Evolutionary conservation across 2,888 invertebrate genomes (phyloP).

Genomic region (Pyrgus malvae): DNA sequence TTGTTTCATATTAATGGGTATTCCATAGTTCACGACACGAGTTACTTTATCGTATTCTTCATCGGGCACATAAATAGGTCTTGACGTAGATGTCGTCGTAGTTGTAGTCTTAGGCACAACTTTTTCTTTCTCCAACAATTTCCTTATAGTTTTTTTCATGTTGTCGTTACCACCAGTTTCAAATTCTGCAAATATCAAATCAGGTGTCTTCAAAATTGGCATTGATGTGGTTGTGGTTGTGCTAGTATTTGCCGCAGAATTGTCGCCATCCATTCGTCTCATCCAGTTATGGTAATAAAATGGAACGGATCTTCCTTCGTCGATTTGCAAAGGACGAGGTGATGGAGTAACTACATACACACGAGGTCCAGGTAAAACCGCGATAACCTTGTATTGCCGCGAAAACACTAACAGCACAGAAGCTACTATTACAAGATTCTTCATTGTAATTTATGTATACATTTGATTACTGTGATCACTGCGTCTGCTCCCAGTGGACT

Average conservation of each 20-base stretch:
- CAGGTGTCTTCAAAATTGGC: conserved; percentile 57
- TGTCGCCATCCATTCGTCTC: conserved; percentile 58
- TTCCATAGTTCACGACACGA: conserved; percentile 43
- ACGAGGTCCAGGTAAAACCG: conserved; percentile 58
- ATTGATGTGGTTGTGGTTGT: conserved; percentile 45
- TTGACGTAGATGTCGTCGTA: conserved; percentile 44
- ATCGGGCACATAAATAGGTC: conserved; percentile 64
- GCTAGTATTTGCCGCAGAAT: conserved; percentile 43
- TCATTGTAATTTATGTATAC: conserved; percentile 53
- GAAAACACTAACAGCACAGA: conserved; percentile 49
- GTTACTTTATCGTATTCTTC: conserved; percentile 43
- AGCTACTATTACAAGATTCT: conserved; percentile 40
- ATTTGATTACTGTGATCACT: conserved; percentile 43
- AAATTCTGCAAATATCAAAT: conserved; percentile 75
- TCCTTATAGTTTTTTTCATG: conserved; percentile 64
- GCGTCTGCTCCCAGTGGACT: conserved; percentile 51
- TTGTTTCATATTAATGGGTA: conserved; percentile 38
- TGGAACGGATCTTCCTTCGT: conserved; percentile 59
- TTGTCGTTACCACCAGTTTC: conserved; percentile 50
- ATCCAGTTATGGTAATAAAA: conserved; percentile 75
- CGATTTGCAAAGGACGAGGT: conserved; percentile 45
- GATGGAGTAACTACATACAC: conserved; percentile 75
- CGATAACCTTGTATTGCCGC: conserved; percentile 41
- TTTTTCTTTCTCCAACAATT: conserved; percentile 64
- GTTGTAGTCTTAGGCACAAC: conserved; percentile 44